These are phyloP conservation scores for Lasioglossum leucozonium DNA, from an alignment of 2,888 invertebrate species.

Conservation along the genomic window DNA sequence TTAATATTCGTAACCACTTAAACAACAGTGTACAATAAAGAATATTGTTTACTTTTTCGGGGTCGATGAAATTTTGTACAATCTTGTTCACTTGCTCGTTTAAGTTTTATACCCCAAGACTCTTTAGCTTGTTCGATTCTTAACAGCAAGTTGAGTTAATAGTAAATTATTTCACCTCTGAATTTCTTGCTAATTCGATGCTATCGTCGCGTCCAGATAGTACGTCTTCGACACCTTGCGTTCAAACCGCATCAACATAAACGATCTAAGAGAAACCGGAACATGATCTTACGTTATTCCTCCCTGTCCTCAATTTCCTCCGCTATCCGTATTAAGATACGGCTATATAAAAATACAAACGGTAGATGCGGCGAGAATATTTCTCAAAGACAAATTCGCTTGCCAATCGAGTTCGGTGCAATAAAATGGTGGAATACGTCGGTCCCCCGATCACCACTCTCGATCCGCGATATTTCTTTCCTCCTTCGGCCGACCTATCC, in stretches of 20 bases:
- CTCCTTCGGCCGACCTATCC: neutral
- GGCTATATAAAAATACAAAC: neutral
- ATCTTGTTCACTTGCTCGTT: too few relatives aligned
- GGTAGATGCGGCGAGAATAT: neutral
- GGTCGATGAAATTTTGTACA: too few relatives aligned
- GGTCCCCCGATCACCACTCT: neutral
- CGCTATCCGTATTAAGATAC: neutral
- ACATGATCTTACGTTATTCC: neutral
- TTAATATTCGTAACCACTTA: too few relatives aligned
- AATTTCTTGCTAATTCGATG: neutral
- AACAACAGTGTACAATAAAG: too few relatives aligned
- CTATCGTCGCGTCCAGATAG: neutral
- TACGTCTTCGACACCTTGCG: neutral
- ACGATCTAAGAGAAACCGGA: neutral
- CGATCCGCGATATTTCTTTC: neutral
- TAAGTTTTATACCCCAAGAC: too few relatives aligned
- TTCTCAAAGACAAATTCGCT: neutral
- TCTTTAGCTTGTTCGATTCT: too few relatives aligned
- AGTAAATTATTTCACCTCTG: neutral
- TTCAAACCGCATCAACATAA: neutral
- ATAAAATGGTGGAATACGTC: neutral
- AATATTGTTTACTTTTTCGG: too few relatives aligned
- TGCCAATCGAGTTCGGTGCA: neutral
- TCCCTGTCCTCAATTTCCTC: neutral
- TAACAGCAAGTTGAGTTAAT: neutral